These are phyloP conservation scores for Trichoplusia ni DNA, from an alignment of 1,140 invertebrate species.

Conservation along the genomic window DNA sequence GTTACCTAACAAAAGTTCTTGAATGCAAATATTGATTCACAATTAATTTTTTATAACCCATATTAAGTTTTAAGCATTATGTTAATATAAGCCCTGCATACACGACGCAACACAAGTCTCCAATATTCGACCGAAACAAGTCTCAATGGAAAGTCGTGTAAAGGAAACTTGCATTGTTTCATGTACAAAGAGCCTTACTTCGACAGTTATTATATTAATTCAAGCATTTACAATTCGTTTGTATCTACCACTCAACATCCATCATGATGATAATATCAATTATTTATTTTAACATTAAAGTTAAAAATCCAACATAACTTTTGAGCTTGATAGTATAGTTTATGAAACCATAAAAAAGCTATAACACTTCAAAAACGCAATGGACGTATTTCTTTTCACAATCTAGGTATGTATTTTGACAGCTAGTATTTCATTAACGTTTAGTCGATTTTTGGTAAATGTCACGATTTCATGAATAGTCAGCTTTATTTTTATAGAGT, in stretches of 20 bases:
- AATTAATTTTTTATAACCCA: neutral
- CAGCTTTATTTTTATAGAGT: neutral
- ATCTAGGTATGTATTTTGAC: constrained; percentile 26
- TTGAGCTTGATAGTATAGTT: constrained; percentile 10
- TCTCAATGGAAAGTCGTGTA: too few species aligned
- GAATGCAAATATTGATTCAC: too few species aligned
- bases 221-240: constrained; percentile 26
- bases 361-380: constrained; percentile 20
- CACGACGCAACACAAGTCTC: too few species aligned
- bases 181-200: too few species aligned
- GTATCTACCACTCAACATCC: constrained; percentile 21
- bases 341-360: neutral
- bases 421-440: constrained; percentile 3
- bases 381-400: constrained; percentile 31
- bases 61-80: constrained; percentile 19
- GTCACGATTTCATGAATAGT: constrained; percentile 10
- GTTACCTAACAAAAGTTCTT: too few species aligned
- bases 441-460: constrained; percentile 8
- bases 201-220: too few species aligned
- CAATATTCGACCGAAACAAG: too few species aligned
- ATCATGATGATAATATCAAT: constrained; percentile 23
- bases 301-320: constrained; percentile 8
- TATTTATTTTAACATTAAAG: constrained; percentile 13
- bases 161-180: too few species aligned
- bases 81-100: too few species aligned